phyloP scores from a whole-genome alignment of 2,888 invertebrate genomes.

The Junonia oenone region DNA sequence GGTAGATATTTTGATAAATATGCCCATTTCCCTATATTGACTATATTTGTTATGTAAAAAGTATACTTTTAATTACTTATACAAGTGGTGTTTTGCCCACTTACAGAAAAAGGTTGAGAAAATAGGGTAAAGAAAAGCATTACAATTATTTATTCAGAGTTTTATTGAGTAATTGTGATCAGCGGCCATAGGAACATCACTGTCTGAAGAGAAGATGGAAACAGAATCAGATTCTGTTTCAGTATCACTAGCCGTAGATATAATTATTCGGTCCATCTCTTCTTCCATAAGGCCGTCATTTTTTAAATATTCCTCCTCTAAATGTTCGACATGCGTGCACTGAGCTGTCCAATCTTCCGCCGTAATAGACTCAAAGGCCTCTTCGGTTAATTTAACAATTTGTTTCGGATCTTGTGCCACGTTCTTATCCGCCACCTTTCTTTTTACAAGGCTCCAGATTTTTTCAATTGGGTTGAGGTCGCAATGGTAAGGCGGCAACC shows the following conservation, averaged over 20 bases:
- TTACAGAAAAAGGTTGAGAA: background rate
- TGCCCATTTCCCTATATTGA: too few relatives aligned
- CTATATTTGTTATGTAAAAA: too few relatives aligned
- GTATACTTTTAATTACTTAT: too few relatives aligned
- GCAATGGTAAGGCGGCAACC: background rate
- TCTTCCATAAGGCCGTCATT: background rate
- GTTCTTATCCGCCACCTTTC: background rate
- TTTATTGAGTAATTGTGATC: conserved; percentile 1
- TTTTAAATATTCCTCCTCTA: conserved; percentile 15
- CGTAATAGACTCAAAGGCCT: conserved; percentile 15
- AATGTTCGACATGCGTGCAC: conserved; percentile 19
- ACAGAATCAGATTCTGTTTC: too few relatives aligned
- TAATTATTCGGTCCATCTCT: too few relatives aligned
- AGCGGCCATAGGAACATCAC: background rate
- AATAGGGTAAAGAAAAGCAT: background rate
- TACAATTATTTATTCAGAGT: too few relatives aligned
- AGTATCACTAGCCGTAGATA: too few relatives aligned
- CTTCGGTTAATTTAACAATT: background rate
- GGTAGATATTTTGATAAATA: too few relatives aligned
- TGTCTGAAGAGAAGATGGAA: background rate
- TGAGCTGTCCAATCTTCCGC: conserved; percentile 21
- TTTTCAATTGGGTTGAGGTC: background rate
- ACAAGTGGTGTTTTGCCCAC: background rate
- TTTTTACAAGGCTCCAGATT: conserved; percentile 1
- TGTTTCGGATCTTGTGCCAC: background rate